A percentile compares a stretch with the other conserved stretches of the same genome.
phyloP scores from a whole-genome alignment of 2,113 vertebrate genomes.

The Cochlearius cochlearius region DNA sequence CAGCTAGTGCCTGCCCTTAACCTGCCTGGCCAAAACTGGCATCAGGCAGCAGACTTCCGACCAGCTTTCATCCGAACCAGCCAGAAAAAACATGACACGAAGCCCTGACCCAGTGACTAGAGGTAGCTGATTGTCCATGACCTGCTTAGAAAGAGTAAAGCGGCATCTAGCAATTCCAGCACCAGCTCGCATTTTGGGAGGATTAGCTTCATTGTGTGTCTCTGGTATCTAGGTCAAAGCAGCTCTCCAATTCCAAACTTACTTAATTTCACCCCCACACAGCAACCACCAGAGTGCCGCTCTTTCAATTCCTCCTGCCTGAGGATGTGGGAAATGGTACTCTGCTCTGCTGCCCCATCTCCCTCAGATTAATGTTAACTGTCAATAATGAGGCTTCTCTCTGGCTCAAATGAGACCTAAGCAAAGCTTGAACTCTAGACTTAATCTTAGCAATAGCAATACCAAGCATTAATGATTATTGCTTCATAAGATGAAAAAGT shows the following conservation, averaged over 20 bases:
- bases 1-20: neutral
- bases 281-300: neutral
- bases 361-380: neutral
- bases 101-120: neutral
- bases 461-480: neutral
- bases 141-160: neutral
- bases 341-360: neutral
- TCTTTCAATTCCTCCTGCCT: neutral
- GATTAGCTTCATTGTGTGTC: neutral
- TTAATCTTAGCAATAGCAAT: neutral
- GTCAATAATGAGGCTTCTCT: neutral
- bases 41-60: neutral
- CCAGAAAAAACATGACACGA: neutral
- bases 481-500: neutral
- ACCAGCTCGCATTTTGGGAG: neutral
- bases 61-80: neutral
- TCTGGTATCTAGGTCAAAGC: neutral
- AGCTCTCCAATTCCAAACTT: neutral
- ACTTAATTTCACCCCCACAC: too few relatives aligned
- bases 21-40: neutral
- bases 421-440: neutral
- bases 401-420: neutral
- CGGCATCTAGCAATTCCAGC: neutral
- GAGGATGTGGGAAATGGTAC: neutral
- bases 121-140: accelerated